Conservation (phyloP, 2,797 vertebrate genomes). For the Tamandua tetradactyla region DNA sequence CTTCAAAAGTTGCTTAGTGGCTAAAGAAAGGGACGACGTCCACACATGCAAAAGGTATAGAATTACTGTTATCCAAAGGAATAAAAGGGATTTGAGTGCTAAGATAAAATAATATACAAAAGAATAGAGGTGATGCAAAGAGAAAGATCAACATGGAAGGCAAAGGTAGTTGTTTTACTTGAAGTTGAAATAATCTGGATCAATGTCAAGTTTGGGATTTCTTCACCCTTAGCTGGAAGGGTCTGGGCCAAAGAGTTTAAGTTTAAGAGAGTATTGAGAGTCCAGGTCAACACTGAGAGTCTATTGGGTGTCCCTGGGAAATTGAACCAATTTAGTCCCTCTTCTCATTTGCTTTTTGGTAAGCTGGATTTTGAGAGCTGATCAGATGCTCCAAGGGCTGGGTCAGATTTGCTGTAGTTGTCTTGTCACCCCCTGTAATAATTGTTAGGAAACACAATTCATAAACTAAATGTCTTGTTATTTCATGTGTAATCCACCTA, state of each 20-base stretch:
- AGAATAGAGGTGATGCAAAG: neutral
- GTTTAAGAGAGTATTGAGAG: neutral
- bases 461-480: neutral
- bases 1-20: neutral
- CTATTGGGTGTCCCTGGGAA: neutral
- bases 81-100: neutral
- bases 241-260: neutral
- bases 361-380: neutral
- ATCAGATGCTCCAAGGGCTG: neutral
- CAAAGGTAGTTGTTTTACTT: neutral
- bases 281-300: neutral
- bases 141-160: neutral
- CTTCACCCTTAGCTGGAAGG: neutral
- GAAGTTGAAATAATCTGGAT: neutral
- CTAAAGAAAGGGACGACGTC: neutral
- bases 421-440: neutral
- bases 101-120: neutral
- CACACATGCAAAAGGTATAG: neutral
- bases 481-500: conserved; percentile 6
- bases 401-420: neutral
- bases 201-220: neutral
- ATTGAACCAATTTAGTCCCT: neutral
- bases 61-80: neutral
- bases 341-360: neutral
- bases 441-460: neutral